A percentile compares a stretch with the other conserved stretches of the same genome.
Conservation (phyloP, 2,888 invertebrate genomes). For the Epinotia ramella region DNA sequence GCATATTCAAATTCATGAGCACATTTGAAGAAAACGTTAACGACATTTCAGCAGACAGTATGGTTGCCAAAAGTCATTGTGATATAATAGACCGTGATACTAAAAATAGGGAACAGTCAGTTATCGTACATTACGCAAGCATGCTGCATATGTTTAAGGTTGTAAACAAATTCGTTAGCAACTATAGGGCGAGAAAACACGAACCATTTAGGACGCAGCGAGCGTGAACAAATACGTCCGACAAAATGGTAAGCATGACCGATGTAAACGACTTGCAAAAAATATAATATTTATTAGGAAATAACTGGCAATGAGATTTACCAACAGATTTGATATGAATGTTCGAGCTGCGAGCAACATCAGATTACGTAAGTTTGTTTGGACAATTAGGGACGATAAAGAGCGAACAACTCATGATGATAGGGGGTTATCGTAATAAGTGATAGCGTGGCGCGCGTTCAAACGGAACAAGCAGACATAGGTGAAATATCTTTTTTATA, state of each 20-base stretch:
- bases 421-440: slow-evolving; percentile 69
- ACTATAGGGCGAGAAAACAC: slow-evolving; percentile 60
- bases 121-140: slow-evolving; percentile 66
- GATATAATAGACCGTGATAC: slow-evolving; percentile 59
- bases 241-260: slow-evolving; percentile 50
- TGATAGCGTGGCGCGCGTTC: slow-evolving; percentile 15
- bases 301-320: slow-evolving; percentile 58
- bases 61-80: slow-evolving; percentile 57
- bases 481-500: background rate
- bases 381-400: slow-evolving; percentile 64
- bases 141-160: slow-evolving; percentile 51
- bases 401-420: slow-evolving; percentile 66
- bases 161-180: slow-evolving; percentile 69
- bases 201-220: slow-evolving; percentile 45
- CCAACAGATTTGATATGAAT: slow-evolving; percentile 55
- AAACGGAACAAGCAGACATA: slow-evolving; percentile 6
- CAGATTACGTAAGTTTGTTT: slow-evolving; percentile 68
- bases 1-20: background rate
- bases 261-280: slow-evolving; percentile 60
- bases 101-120: slow-evolving; percentile 62
- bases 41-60: slow-evolving; percentile 35
- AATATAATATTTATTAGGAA: slow-evolving; percentile 57
- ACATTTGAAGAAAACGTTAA: slow-evolving; percentile 20
- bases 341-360: slow-evolving; percentile 59
- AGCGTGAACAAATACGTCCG: slow-evolving; percentile 38